These are phyloP conservation scores for Lacerta agilis DNA, from an alignment of 2,797 vertebrate genomes.

Conservation along the genomic window DNA sequence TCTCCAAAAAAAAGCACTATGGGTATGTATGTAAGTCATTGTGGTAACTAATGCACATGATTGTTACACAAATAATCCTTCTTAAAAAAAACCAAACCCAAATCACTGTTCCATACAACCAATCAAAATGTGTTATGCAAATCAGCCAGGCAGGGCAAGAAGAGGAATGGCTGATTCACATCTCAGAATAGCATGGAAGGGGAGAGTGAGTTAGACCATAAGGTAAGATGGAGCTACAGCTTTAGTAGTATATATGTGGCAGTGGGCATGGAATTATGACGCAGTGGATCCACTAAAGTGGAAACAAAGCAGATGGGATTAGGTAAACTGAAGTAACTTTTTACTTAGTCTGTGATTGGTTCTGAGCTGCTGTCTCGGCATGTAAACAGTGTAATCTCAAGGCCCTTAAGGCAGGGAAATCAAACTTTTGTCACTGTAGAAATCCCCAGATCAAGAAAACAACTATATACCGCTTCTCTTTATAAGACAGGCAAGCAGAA, in stretches of 20 bases:
- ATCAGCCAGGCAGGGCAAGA: background rate
- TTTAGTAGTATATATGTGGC: background rate
- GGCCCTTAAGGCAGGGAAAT: background rate
- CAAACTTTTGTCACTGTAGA: background rate
- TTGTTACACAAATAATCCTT: constrained; percentile 27
- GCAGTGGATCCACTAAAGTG: background rate
- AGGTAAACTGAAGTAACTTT: background rate
- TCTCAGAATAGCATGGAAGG: constrained; percentile 28
- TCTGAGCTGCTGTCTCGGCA: background rate
- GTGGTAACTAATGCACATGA: constrained; percentile 11
- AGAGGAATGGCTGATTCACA: background rate
- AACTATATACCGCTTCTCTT: background rate
- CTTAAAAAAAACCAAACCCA: background rate
- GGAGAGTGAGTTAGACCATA: background rate
- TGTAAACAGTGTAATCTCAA: background rate
- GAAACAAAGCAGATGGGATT: background rate
- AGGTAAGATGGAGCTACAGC: constrained; percentile 6
- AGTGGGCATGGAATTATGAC: background rate
- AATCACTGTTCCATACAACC: constrained; percentile 18
- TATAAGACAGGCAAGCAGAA: background rate
- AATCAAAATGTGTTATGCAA: constrained; percentile 35
- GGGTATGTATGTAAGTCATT: background rate
- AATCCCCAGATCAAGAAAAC: background rate
- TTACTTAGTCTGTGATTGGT: background rate
- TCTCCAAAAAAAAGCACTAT: background rate